Evolutionary conservation across 2,888 invertebrate genomes (phyloP).

Genomic region (Bembecia ichneumoniformis): DNA sequence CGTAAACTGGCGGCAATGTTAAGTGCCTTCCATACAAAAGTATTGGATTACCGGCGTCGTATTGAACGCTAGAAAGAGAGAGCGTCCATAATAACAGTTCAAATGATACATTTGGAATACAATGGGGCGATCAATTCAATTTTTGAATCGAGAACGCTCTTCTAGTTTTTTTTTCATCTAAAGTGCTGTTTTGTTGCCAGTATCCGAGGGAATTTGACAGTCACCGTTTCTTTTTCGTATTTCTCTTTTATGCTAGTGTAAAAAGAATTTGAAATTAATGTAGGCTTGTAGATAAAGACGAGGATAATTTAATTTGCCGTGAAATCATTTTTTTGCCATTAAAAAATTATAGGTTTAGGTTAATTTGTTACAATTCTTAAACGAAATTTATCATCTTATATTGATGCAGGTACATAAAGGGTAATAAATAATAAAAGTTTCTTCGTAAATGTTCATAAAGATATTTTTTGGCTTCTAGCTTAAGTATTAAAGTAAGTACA

Average conservation of each 20-base stretch:
- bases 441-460: too few species aligned
- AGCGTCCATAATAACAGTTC: slow-evolving; percentile 70
- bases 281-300: slow-evolving; percentile 35
- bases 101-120: slow-evolving; percentile 73
- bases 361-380: too few species aligned
- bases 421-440: too few species aligned
- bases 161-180: slow-evolving; percentile 63
- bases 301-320: not conserved
- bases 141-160: slow-evolving; percentile 73
- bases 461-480: too few species aligned
- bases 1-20: slow-evolving; percentile 40
- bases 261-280: slow-evolving; percentile 39
- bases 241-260: slow-evolving; percentile 34
- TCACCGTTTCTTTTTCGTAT: slow-evolving; percentile 64
- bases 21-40: slow-evolving; percentile 72
- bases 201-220: slow-evolving; percentile 69
- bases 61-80: slow-evolving; percentile 54
- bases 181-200: slow-evolving; percentile 72
- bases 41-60: slow-evolving; percentile 69
- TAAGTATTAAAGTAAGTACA: too few species aligned
- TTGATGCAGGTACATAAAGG: too few species aligned
- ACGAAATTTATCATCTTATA: too few species aligned
- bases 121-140: slow-evolving; percentile 73
- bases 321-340: too few species aligned
- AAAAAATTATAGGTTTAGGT: too few species aligned